phyloP scores from a whole-genome alignment of 1,140 invertebrate genomes.

The Chironomus striatipennis region DNA sequence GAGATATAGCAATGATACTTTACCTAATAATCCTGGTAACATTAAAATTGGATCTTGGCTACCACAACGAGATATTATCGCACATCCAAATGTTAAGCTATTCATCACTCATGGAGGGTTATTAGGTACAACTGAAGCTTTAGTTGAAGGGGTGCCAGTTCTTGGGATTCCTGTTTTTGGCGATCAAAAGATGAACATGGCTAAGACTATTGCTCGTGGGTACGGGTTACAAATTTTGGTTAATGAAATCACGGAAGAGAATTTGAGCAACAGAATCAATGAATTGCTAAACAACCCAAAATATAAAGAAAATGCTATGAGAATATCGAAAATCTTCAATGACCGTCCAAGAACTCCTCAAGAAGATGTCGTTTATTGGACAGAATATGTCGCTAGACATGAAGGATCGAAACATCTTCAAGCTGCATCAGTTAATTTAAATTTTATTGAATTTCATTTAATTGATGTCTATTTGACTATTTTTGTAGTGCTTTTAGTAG shows the following conservation, averaged over 20 bases:
- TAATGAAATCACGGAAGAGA: conserved; percentile 26
- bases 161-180: conserved; percentile 53
- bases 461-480: background rate
- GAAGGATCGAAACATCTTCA: conserved; percentile 25
- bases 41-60: conserved; percentile 57
- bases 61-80: conserved; percentile 59
- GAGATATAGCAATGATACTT: conserved; percentile 41
- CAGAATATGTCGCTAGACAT: conserved; percentile 41
- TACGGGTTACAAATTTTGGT: conserved; percentile 33
- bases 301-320: conserved; percentile 25
- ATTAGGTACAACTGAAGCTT: conserved; percentile 58
- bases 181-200: conserved; percentile 47
- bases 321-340: conserved; percentile 1
- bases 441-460: background rate
- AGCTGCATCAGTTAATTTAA: background rate
- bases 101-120: conserved; percentile 70
- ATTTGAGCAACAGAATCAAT: conserved; percentile 24
- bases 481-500: no score
- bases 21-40: conserved; percentile 46
- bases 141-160: conserved; percentile 60
- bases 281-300: conserved; percentile 29
- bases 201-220: conserved; percentile 37
- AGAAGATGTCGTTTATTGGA: conserved; percentile 41
- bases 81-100: conserved; percentile 55
- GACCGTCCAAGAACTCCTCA: conserved; percentile 32